A percentile compares a stretch with the other conserved stretches of the same genome.
Evolutionary conservation across 2,113 vertebrate species (phyloP).

Genomic region (Rana temporaria): DNA sequence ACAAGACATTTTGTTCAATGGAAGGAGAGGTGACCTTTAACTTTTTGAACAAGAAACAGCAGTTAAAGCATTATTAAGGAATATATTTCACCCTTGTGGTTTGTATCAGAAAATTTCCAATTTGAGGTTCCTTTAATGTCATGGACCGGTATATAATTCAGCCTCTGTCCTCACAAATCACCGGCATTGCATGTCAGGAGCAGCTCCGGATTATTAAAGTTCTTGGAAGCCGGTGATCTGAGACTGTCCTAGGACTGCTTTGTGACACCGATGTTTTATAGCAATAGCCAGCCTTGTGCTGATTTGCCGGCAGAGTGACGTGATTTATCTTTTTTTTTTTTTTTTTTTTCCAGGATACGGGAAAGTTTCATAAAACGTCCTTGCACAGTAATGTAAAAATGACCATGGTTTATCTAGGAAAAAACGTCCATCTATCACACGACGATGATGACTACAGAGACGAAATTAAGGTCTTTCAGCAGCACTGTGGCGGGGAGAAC

Average conservation of each 20-base stretch:
- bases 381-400: constrained; percentile 77
- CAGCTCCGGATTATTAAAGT: constrained; percentile 17
- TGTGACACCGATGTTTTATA: constrained; percentile 10
- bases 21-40: background rate
- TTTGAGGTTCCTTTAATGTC: background rate
- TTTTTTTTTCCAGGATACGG: constrained; percentile 71
- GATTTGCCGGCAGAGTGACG: background rate
- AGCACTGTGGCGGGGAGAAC: constrained; percentile 95
- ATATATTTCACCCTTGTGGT: no score
- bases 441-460: constrained; percentile 75
- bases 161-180: background rate
- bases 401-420: constrained; percentile 89
- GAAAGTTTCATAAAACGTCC: constrained; percentile 72
- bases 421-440: constrained; percentile 78
- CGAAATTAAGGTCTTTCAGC: constrained; percentile 90
- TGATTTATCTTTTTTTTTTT: constrained; percentile 51
- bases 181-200: background rate
- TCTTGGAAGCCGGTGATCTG: background rate
- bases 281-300: background rate
- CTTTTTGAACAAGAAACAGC: background rate
- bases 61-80: background rate
- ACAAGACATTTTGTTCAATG: no score
- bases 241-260: background rate
- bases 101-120: no score
- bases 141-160: background rate